These are phyloP conservation scores for Cephus cinctus DNA, from an alignment of 1,140 invertebrate genomes.

Conservation along the genomic window DNA sequence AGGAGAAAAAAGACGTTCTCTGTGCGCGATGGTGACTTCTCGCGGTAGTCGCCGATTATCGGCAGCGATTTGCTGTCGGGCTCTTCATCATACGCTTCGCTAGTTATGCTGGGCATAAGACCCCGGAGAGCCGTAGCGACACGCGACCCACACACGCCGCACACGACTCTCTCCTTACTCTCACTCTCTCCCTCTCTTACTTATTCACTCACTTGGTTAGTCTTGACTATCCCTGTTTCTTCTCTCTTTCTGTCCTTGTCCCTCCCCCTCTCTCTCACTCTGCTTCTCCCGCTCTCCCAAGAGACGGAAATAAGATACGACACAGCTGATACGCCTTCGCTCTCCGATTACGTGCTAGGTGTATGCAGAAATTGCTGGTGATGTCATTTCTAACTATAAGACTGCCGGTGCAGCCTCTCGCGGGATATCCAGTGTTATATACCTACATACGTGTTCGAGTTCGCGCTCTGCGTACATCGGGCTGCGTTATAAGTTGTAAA, in stretches of 20 bases:
- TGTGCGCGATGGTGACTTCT: no score
- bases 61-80: conserved; percentile 33
- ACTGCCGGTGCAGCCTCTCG: no score
- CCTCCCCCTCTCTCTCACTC: conserved; percentile 8
- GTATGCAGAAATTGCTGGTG: conserved; percentile 42
- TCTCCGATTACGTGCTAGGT: conserved; percentile 46
- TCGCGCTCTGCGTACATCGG: no score
- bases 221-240: conserved; percentile 4
- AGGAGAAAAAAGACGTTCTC: no score
- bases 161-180: conserved; percentile 34
- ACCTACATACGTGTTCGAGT: no score
- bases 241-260: conserved; percentile 10
- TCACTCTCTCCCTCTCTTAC: conserved; percentile 15
- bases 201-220: not conserved
- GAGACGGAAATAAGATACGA: conserved; percentile 53
- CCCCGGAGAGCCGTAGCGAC: conserved; percentile 23
- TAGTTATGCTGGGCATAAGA: conserved; percentile 20
- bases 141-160: conserved; percentile 50
- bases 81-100: conserved; percentile 38
- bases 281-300: conserved; percentile 9
- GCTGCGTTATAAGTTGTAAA: no score
- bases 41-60: conserved; percentile 34
- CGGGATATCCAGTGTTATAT: no score
- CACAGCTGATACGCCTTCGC: conserved; percentile 51
- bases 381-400: conserved; percentile 47